phyloP scores from a whole-genome alignment of 92 coral and sea anemone genomes.

The Plumapathes pennacea region DNA sequence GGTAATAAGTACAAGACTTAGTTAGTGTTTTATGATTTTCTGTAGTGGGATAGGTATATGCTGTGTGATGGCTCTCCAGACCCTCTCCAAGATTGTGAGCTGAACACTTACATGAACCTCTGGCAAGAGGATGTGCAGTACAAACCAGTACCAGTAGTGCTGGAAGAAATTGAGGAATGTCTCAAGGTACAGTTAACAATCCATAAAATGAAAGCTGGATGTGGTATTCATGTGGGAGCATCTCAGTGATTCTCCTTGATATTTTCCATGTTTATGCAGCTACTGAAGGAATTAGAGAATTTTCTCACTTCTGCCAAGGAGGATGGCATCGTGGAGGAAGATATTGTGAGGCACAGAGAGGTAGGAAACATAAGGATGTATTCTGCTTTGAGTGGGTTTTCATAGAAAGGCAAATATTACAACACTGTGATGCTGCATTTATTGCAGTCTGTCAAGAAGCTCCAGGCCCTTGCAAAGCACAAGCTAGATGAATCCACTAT shows the following conservation, averaged over 20 bases:
- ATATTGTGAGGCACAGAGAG: constrained; percentile 68
- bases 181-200: constrained; percentile 75
- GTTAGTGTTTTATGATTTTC: background rate
- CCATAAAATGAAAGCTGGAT: too few relatives aligned
- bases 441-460: constrained; percentile 61
- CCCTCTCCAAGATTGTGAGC: constrained; percentile 72
- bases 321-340: constrained; percentile 73
- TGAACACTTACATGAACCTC: constrained; percentile 86
- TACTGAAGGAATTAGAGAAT: constrained; percentile 72
- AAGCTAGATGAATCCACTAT: constrained; percentile 91
- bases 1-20: background rate
- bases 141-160: constrained; percentile 53
- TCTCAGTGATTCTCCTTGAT: too few relatives aligned
- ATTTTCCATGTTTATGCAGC: constrained; percentile 24
- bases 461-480: constrained; percentile 65
- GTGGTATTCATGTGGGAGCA: too few relatives aligned
- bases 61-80: constrained; percentile 97
- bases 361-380: constrained; percentile 31
- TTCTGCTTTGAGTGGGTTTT: background rate
- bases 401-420: too few relatives aligned
- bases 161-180: constrained; percentile 75
- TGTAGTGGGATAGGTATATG: constrained; percentile 93
- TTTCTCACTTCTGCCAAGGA: constrained; percentile 56
- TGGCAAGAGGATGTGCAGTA: constrained; percentile 67
- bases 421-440: too few relatives aligned